Percentiles rank a stretch among this genome's conserved stretches.
phyloP scores from a whole-genome alignment of 2,888 invertebrate genomes.

The Flabesymbios commensalis region DNA sequence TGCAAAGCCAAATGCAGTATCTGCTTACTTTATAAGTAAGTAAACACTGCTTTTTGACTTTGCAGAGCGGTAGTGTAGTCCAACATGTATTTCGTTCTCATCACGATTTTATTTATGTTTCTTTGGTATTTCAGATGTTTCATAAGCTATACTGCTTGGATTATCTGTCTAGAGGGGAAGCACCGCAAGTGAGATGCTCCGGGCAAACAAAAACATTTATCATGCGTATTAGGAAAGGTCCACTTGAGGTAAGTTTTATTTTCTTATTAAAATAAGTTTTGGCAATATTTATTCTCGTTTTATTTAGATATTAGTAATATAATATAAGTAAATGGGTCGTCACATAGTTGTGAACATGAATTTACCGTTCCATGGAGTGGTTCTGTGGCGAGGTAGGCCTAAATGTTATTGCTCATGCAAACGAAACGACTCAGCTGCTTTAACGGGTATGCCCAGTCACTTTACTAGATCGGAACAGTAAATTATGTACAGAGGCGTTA shows the following conservation, averaged over 20 bases:
- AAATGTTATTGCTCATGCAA: no score
- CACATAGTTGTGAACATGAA: no score
- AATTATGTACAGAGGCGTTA: no score
- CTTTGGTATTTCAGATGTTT: slow-evolving; percentile 42
- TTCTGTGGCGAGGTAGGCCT: no score
- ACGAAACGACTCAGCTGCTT: no score
- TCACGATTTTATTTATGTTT: not conserved
- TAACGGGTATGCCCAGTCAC: no score
- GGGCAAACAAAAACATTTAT: slow-evolving; percentile 47
- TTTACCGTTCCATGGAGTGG: no score
- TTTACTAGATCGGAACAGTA: no score
- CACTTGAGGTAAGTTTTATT: slow-evolving; percentile 41
- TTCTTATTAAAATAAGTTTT: not conserved
- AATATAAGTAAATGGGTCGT: no score
- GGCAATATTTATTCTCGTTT: not conserved
- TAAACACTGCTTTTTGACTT: not conserved
- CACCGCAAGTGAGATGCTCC: slow-evolving; percentile 44
- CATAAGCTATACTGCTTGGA: slow-evolving; percentile 50
- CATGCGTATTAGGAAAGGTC: slow-evolving; percentile 45
- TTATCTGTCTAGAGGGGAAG: slow-evolving; percentile 38
- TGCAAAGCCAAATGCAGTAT: not conserved
- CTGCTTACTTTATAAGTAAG: not conserved
- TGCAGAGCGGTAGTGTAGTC: no score
- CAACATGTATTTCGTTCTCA: not conserved
- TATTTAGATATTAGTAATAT: no score